Base-by-base conservation (phyloP, 1,140 invertebrate species). In the Drosophila dunni region DNA sequence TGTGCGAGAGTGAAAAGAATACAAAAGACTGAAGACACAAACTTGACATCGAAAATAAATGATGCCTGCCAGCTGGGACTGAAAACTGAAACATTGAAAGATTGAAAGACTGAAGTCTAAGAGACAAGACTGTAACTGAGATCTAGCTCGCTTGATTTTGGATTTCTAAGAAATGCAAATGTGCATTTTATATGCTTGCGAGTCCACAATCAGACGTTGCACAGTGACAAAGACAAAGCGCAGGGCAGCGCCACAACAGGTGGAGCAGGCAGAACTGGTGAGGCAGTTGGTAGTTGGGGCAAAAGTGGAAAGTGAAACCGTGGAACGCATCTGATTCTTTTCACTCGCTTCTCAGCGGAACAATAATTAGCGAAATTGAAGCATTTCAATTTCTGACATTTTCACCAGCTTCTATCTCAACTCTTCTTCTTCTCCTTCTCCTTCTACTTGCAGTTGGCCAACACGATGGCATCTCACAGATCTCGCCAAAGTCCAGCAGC, bases 21-120 rank as follows among this genome's bases (percentile, higher is more conserved):
- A 77, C 72, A 75, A 81, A 64, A 81, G 79, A 76, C 76, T 71
- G 7, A 66, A 73, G 36, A 70, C 61, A 81, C 75, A 81, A 75
- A 85, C 85, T 90, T 90, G 85, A 90, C 85, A 90, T 90, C 62
- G 65, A 90, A 90, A 85, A 81, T 78, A 90, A 88, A 88, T 88
- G 80, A 88, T 78, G 84, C 80, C 77, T 80, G 80, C 54, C 72
- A 62, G 66, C 62, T 65, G 48, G 63, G 46, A 71, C 57, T 36
- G 66, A 62, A 46, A 70, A 29, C 24, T 29, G 24, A 29, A 29
- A 29, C 24, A 29, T 29, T 29, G 24, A 29, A 29, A 29, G 4
- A 1, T 29, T 67, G 9, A 5, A 42, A n/a, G 24, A 34, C 62
- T 77, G 7, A 51, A 51, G 48, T 33, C 48, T 50, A 58, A 69